A percentile compares a stretch with the other conserved stretches of the same genome.
Evolutionary conservation across 2,888 invertebrate genomes (phyloP).

Genomic region (Tigriopus californicus): DNA sequence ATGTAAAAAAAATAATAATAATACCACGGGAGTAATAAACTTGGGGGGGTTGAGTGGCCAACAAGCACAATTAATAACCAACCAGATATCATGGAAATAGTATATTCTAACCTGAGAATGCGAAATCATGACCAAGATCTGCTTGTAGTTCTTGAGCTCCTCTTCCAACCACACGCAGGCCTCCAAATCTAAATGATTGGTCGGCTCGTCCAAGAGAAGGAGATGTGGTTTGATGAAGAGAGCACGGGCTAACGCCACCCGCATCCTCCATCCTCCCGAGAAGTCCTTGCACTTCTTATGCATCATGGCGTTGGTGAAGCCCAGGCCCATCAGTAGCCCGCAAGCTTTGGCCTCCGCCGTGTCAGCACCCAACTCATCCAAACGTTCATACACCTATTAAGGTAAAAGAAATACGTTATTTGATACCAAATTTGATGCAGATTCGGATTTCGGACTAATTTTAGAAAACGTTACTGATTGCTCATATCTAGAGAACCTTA

Average conservation of each 20-base stretch:
- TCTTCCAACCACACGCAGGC: slow-evolving; percentile 96
- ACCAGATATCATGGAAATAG: too few species aligned
- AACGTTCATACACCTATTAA: slow-evolving; percentile 50
- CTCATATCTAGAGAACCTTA: too few species aligned
- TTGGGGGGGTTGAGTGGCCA: too few species aligned
- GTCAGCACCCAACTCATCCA: slow-evolving; percentile 90
- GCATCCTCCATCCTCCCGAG: slow-evolving; percentile 42
- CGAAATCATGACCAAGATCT: slow-evolving; percentile 83
- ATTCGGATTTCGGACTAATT: too few species aligned
- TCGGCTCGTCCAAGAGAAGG: slow-evolving; percentile 49
- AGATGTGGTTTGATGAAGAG: slow-evolving; percentile 31
- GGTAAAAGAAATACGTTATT: too few species aligned
- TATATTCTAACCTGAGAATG: slow-evolving; percentile 58
- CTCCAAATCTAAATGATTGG: slow-evolving; percentile 92
- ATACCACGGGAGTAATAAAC: too few species aligned
- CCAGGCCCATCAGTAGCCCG: slow-evolving; percentile 84
- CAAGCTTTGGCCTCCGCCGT: slow-evolving; percentile 88
- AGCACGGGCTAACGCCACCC: slow-evolving; percentile 39
- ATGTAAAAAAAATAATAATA: too few species aligned
- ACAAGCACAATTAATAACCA: too few species aligned
- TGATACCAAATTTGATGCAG: too few species aligned
- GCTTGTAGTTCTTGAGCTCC: slow-evolving; percentile 58
- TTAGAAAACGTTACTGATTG: too few species aligned
- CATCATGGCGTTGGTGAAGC: slow-evolving; percentile 56
- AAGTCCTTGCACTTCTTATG: slow-evolving; percentile 44